A percentile compares a stretch with the other conserved stretches of the same genome.
Conservation (phyloP, 1,140 invertebrate genomes). For the Vanessa atalanta region DNA sequence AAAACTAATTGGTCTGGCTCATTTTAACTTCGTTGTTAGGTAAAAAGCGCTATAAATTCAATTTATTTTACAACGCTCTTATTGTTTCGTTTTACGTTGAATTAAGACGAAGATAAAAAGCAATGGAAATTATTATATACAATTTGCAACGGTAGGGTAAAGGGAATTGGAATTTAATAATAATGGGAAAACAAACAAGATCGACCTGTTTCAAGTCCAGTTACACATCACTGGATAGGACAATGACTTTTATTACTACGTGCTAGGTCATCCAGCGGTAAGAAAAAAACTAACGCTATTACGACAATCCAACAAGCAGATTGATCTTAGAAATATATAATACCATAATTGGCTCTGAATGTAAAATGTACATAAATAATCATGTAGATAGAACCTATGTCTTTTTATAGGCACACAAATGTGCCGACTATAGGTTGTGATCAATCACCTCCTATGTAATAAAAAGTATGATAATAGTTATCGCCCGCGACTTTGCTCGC, state of each 20-base stretch:
- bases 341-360: too few relatives aligned
- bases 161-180: conserved; percentile 67
- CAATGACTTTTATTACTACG: conserved; percentile 60
- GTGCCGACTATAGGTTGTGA: too few relatives aligned
- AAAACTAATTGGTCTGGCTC: conserved; percentile 45
- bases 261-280: conserved; percentile 8
- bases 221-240: conserved; percentile 67
- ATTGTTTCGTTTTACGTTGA: background rate
- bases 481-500: too few relatives aligned
- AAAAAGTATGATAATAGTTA: too few relatives aligned
- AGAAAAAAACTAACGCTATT: background rate
- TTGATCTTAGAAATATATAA: too few relatives aligned
- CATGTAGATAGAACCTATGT: too few relatives aligned
- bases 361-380: too few relatives aligned
- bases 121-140: background rate
- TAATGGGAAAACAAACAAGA: conserved; percentile 74
- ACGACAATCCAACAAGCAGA: too few relatives aligned
- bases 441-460: too few relatives aligned
- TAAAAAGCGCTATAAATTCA: background rate
- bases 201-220: conserved; percentile 59
- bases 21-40: conserved; percentile 3
- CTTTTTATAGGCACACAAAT: too few relatives aligned
- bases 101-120: background rate
- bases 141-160: background rate
- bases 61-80: background rate